Conservation (phyloP, 2,113 vertebrate species). For the Candoia aspera region DNA sequence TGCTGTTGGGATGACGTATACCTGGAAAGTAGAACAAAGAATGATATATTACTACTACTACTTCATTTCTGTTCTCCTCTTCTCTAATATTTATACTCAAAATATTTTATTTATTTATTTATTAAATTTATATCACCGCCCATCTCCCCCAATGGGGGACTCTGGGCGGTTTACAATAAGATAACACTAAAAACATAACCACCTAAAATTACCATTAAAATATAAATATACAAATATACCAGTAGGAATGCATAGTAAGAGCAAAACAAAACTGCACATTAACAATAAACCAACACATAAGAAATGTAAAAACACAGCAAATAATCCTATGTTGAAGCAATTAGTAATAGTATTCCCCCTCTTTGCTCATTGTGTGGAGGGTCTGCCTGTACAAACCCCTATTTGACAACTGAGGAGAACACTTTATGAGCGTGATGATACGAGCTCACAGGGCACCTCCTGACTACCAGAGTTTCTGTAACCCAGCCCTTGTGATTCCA, state of each 20-base stretch:
- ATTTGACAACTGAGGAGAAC: no score
- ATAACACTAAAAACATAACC: no score
- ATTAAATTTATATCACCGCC: no score
- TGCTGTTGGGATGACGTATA: conserved; percentile 75
- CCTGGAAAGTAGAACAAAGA: conserved; percentile 64
- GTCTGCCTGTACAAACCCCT: background rate
- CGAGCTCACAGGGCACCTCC: background rate
- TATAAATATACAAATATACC: background rate
- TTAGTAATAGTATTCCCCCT: background rate
- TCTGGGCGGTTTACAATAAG: no score
- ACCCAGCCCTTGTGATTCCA: background rate
- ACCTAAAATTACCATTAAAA: no score
- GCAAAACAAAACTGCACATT: background rate
- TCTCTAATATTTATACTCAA: background rate
- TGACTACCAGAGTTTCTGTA: background rate
- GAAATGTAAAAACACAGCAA: background rate
- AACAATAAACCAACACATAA: background rate
- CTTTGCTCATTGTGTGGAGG: background rate
- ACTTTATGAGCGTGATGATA: background rate
- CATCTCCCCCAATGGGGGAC: no score
- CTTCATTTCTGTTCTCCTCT: background rate
- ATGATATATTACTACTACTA: background rate
- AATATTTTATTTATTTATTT: no score
- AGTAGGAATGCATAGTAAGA: no score
- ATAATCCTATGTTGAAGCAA: background rate